Conservation (phyloP, 2,113 vertebrate genomes). For the Tylochromis polylepis region DNA sequence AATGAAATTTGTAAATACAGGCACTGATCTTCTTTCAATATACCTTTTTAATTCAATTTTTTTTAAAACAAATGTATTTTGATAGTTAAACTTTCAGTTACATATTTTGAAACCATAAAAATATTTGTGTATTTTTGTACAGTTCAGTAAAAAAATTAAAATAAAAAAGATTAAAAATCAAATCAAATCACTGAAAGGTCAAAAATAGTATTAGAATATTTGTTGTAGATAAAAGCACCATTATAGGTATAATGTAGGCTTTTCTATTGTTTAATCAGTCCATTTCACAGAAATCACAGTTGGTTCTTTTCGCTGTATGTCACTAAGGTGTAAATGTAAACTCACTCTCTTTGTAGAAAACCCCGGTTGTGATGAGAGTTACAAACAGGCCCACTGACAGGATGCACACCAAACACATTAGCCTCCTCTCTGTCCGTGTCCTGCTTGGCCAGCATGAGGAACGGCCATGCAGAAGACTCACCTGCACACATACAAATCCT, state of each 20-base stretch:
- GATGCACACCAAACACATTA: conserved; percentile 71
- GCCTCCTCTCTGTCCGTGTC: conserved; percentile 75
- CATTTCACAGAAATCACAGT: not conserved
- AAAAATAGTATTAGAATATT: not conserved
- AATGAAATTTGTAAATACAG: not conserved
- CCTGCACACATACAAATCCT: conserved; percentile 65
- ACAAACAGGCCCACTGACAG: conserved; percentile 68
- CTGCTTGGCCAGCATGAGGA: conserved; percentile 76
- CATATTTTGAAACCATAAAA: no score
- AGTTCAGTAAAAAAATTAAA: not conserved
- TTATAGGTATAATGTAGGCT: not conserved
- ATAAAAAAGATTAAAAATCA: not conserved
- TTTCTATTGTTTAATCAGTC: no score
- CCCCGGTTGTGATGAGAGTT: conserved; percentile 72
- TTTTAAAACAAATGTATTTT: not conserved
- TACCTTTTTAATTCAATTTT: not conserved
- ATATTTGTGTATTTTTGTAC: no score
- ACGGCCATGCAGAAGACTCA: conserved; percentile 73
- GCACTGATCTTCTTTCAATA: not conserved
- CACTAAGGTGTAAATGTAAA: not conserved
- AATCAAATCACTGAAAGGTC: not conserved
- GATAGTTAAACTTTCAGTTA: not conserved
- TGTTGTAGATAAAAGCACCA: no score
- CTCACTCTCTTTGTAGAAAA: conserved; percentile 87
- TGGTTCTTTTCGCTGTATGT: not conserved